Percentiles rank a stretch among this genome's conserved stretches.
Conservation (phyloP, 2,888 invertebrate genomes). For the Tridacna gigas region DNA sequence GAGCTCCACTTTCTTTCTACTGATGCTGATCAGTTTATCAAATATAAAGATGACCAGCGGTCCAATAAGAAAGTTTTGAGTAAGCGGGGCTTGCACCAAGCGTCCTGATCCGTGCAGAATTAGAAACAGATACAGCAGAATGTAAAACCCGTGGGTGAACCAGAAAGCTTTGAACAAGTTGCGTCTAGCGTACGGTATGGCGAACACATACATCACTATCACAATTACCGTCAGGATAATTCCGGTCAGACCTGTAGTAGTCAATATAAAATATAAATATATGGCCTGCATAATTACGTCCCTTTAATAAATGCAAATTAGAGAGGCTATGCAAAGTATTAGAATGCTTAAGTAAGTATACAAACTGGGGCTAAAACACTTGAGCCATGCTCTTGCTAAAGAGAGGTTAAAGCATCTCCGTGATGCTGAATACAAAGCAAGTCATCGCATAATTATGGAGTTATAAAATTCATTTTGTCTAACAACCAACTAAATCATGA, state of each 20-base stretch:
- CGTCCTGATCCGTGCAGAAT: slow-evolving; percentile 88
- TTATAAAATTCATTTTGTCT: no score
- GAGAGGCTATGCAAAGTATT: neutral
- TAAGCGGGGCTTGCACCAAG: slow-evolving; percentile 87
- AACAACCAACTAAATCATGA: no score
- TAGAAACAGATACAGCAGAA: slow-evolving; percentile 87
- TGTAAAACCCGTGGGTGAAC: slow-evolving; percentile 87
- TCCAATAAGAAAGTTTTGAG: slow-evolving; percentile 87
- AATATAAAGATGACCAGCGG: slow-evolving; percentile 87
- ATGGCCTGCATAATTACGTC: neutral
- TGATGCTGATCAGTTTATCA: slow-evolving; percentile 87
- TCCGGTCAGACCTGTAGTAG: slow-evolving; percentile 87
- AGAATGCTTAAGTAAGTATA: neutral
- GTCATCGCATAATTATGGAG: no score
- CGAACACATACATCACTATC: slow-evolving; percentile 87
- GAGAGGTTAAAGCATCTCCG: no score
- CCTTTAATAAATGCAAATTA: neutral
- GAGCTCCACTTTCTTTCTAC: slow-evolving; percentile 87
- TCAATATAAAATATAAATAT: neutral
- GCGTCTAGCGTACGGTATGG: slow-evolving; percentile 86
- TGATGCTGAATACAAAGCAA: no score
- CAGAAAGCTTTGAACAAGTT: slow-evolving; percentile 88
- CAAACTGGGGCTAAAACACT: neutral
- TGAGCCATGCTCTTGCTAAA: neutral
- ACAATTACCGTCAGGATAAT: slow-evolving; percentile 86